Evolutionary conservation across 2,113 vertebrate species (phyloP), one percentile per base, ranked within the genome.

Genomic region (Balaeniceps rex): DNA sequence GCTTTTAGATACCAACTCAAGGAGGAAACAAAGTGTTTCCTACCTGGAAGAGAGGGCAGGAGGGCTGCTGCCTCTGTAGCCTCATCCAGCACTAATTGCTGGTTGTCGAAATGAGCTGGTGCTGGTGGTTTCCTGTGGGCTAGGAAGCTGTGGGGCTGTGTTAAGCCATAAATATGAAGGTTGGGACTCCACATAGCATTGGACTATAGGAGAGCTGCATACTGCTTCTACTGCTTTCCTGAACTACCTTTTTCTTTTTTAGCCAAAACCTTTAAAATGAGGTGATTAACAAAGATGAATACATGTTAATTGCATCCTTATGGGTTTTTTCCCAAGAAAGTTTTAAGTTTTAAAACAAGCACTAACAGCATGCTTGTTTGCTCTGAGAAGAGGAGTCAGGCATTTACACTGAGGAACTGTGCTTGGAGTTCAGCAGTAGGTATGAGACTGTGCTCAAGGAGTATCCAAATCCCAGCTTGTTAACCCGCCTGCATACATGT

Each of bases 401-500:
- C 47, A 21, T 54, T 91, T 33, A 19, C 22, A 5, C 34, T 11
- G 58, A 76, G 31, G 33, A 88, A 3, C 26, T 4, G 7, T 88
- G 55, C 55, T 18, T 68, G 71, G 76, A 57, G 63, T n/a, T 93
- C 84, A 0, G 58, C 87, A 44, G 82, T 60, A 55, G 78, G 75
- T 85, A 90, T 82, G 81, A 94, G 16, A 8, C 15, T 51, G 14
- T 28, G 55, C 36, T 57, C 57, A 11, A 65, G 70, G 34, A 9
- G 25, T 46, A 26, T 25, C 42, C 31, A 40, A 58, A 63, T 72
- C 22, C 6, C 61, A 63, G 29, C n/a, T 31, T 5, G 0, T 58
- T 57, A 36, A n/a, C 34, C 19, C 0, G 0, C n/a, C 26, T 0
- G 0, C 46, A 5, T 23, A 19, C 15, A 25, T 58, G 13, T 64